Percentiles rank a stretch among this genome's conserved stretches.
phyloP scores from a whole-genome alignment of 53 echinoderm and acorn worm species.

The Zoroaster sp. region DNA sequence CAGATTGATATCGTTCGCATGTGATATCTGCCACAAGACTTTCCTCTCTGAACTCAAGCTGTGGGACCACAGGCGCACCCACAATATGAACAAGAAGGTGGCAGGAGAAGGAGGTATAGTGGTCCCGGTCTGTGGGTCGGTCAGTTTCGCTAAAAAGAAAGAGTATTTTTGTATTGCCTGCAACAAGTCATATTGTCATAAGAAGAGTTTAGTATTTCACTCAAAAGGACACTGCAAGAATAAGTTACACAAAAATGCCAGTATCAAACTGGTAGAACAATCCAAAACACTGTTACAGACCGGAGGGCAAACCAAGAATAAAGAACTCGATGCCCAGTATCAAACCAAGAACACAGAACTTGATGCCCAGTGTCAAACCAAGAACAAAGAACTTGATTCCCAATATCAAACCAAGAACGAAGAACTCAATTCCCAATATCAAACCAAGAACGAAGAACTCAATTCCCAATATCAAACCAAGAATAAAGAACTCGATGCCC shows the following conservation, averaged over 20 bases:
- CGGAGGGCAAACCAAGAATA: not conserved
- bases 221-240: not conserved
- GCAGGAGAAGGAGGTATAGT: not conserved
- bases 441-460: not conserved
- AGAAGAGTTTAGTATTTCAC: slow-evolving; percentile 21
- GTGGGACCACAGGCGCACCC: slow-evolving; percentile 62
- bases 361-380: no score
- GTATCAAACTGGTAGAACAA: not conserved
- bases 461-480: no score
- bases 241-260: not conserved
- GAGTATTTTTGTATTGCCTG: not conserved
- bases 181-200: slow-evolving; percentile 10
- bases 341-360: not conserved
- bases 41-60: slow-evolving; percentile 52
- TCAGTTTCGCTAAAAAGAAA: slow-evolving; percentile 15
- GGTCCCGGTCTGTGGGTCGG: no score
- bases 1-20: slow-evolving; percentile 22
- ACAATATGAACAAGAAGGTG: not conserved
- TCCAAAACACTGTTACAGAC: not conserved
- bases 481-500: not conserved
- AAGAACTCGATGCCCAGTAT: no score
- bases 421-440: no score
- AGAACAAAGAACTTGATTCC: not conserved
- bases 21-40: slow-evolving; percentile 62
- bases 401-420: not conserved